phyloP scores from a whole-genome alignment of 2,113 vertebrate genomes.

The Scopus umbretta region DNA sequence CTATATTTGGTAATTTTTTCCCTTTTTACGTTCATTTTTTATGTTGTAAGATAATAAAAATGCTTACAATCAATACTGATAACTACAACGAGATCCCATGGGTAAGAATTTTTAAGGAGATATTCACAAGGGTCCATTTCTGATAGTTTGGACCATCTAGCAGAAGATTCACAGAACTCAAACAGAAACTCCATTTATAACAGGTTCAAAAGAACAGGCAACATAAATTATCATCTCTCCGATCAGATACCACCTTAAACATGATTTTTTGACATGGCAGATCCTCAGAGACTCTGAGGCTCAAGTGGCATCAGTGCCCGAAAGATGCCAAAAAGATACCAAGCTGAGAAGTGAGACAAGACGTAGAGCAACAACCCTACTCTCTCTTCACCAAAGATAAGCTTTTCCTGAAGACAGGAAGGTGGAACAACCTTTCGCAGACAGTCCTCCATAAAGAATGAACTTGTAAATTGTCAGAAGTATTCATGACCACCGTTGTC shows the following conservation, averaged over 20 bases:
- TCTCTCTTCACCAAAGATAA: neutral
- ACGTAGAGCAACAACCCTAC: neutral
- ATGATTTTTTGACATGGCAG: neutral
- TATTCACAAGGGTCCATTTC: neutral
- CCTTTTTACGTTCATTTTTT: neutral
- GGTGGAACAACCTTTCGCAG: fast-evolving
- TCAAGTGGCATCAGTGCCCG: neutral
- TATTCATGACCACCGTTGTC: neutral
- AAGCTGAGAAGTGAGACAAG: neutral
- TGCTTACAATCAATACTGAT: neutral
- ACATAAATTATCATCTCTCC: neutral
- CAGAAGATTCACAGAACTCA: neutral
- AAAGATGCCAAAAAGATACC: neutral
- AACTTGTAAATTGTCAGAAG: neutral
- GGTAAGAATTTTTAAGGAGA: neutral
- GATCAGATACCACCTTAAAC: neutral
- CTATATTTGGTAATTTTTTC: conserved; percentile 45
- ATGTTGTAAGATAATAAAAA: neutral
- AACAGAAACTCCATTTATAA: neutral
- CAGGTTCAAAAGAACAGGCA: neutral
- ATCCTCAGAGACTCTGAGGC: neutral
- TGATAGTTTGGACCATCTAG: neutral
- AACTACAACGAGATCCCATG: neutral
- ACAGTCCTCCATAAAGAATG: neutral
- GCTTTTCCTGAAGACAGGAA: neutral